Evolutionary conservation across 2,797 vertebrate species (phyloP).

Genomic region (Podarcis lilfordi): DNA sequence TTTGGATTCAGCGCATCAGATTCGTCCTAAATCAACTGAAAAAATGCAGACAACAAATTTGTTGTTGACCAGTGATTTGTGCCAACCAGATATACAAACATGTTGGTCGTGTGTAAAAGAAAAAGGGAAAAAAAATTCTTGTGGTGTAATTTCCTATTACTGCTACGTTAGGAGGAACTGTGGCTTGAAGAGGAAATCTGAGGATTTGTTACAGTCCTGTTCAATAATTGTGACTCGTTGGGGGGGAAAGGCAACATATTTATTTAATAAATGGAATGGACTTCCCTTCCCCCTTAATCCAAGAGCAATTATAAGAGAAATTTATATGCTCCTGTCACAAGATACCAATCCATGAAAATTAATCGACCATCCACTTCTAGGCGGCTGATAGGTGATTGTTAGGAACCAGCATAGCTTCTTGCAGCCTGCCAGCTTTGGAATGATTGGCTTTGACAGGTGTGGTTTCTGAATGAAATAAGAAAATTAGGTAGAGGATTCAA

Average conservation of each 20-base stretch:
- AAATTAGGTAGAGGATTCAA: conserved; percentile 54
- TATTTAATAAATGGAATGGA: conserved; percentile 59
- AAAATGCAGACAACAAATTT: too few species aligned
- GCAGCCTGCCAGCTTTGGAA: conserved; percentile 7
- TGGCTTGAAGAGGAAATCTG: conserved; percentile 27
- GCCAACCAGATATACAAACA: too few species aligned
- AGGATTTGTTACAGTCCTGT: conserved; percentile 27
- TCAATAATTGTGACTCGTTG: conserved; percentile 37
- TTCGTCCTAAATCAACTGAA: too few species aligned
- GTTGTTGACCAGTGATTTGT: too few species aligned
- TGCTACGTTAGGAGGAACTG: not conserved
- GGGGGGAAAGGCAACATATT: conserved; percentile 51
- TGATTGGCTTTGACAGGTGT: conserved; percentile 60
- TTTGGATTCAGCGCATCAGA: too few species aligned
- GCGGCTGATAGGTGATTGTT: conserved; percentile 31
- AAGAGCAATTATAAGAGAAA: conserved; percentile 58
- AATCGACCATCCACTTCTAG: conserved; percentile 45
- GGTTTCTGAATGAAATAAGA: conserved; percentile 45
- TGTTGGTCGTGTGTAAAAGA: not conserved
- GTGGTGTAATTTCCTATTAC: not conserved
- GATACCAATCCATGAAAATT: conserved; percentile 59
- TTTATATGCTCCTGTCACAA: conserved; percentile 53
- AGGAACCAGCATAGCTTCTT: conserved; percentile 26
- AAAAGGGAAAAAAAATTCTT: not conserved
- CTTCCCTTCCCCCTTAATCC: conserved; percentile 53